Conservation (phyloP, 2,113 vertebrate genomes). For the Phaetusa simplex region DNA sequence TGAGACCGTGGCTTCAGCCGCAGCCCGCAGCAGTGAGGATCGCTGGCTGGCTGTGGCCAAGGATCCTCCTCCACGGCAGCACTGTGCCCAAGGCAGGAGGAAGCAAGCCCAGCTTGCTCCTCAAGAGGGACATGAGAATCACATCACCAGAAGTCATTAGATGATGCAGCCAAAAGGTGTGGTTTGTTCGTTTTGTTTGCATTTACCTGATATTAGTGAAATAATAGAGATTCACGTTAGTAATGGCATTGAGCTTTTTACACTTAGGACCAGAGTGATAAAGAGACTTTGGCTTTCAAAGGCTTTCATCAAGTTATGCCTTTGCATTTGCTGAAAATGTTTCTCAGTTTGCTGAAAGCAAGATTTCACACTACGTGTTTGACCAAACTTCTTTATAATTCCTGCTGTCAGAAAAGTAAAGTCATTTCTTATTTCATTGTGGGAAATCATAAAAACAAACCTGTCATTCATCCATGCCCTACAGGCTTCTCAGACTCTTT, state of each 20-base stretch:
- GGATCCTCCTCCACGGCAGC: neutral
- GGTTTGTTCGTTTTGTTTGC: neutral
- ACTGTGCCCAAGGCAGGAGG: neutral
- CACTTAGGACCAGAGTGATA: neutral
- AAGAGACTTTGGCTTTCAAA: neutral
- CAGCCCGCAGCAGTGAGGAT: neutral
- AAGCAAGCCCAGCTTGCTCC: neutral
- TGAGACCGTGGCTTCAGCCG: neutral
- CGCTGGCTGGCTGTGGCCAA: neutral
- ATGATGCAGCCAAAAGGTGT: neutral
- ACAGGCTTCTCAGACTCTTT: neutral
- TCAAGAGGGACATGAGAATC: neutral
- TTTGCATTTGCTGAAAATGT: neutral
- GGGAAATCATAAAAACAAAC: slow-evolving; percentile 2
- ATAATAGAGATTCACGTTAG: fast-evolving
- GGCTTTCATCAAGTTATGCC: neutral
- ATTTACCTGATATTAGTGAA: neutral
- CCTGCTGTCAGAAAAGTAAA: neutral
- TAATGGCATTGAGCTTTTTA: neutral
- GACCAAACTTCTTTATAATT: neutral
- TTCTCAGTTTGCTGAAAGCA: neutral
- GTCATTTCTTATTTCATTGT: neutral
- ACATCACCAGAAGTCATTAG: neutral
- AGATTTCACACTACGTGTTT: neutral
- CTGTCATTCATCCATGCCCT: neutral